phyloP scores from a whole-genome alignment of 1,140 invertebrate species.

The Aphaenogaster rudis region DNA sequence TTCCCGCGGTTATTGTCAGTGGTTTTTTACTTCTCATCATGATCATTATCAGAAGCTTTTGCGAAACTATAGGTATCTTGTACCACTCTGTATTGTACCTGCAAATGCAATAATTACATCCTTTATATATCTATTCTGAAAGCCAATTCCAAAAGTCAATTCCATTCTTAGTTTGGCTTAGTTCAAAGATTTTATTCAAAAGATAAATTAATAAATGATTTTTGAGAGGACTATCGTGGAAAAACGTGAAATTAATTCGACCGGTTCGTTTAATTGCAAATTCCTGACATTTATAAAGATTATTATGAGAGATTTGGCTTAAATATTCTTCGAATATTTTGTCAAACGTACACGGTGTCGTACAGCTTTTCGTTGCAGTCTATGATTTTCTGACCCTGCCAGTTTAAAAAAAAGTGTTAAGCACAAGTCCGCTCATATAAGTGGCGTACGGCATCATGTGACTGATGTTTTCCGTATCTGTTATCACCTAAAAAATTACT shows the following conservation, averaged over 20 bases:
- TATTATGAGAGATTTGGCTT: not conserved
- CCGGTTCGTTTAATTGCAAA: not conserved
- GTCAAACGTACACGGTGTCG: constrained; percentile 17
- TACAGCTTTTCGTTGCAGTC: constrained; percentile 34
- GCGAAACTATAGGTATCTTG: constrained; percentile 6
- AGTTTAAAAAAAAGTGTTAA: constrained; percentile 42
- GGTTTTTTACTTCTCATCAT: constrained; percentile 25
- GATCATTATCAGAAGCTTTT: constrained; percentile 33
- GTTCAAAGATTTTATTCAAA: not conserved
- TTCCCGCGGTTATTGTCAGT: constrained; percentile 14
- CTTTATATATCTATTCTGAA: not conserved
- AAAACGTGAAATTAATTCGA: not conserved
- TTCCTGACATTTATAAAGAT: no score
- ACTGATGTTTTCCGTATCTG: not conserved
- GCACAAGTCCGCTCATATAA: not conserved
- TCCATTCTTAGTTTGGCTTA: not conserved
- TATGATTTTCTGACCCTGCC: constrained; percentile 43
- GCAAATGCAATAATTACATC: not conserved
- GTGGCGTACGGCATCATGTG: not conserved
- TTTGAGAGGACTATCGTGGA: not conserved
- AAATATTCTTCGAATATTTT: not conserved
- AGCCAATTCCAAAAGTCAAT: not conserved
- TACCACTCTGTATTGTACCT: constrained; percentile 12
- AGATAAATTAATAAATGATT: not conserved
- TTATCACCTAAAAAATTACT: not conserved